Conservation (phyloP, 2,797 vertebrate genomes). For the Cyprinodon diabolis region DNA sequence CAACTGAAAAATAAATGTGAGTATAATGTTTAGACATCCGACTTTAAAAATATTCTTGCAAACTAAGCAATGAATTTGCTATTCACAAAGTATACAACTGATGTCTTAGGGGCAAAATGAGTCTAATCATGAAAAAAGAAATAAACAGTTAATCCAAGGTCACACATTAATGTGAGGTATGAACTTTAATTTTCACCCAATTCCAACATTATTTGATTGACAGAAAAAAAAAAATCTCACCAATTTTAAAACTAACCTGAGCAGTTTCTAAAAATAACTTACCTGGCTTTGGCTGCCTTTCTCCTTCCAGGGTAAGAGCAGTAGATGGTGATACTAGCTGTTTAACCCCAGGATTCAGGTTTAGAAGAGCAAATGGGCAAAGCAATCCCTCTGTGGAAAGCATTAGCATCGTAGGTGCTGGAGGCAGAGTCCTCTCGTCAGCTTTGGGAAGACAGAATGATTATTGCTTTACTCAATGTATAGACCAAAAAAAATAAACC, state of each 20-base stretch:
- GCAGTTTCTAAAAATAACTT: conserved; percentile 11
- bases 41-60: too few relatives aligned
- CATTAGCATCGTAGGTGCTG: conserved; percentile 90
- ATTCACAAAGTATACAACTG: too few relatives aligned
- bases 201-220: not conserved
- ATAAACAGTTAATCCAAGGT: too few relatives aligned
- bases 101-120: too few relatives aligned
- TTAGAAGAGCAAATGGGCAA: conserved; percentile 93
- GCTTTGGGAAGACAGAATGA: conserved; percentile 65
- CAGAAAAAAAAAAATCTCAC: not conserved
- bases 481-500: not conserved
- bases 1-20: not conserved
- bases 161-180: not conserved
- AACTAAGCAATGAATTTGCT: too few relatives aligned
- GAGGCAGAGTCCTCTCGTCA: conserved; percentile 89
- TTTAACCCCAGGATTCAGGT: conserved; percentile 86
- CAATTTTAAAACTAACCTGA: not conserved
- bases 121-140: too few relatives aligned
- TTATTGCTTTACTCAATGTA: not conserved
- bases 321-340: conserved; percentile 77
- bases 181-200: too few relatives aligned
- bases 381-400: conserved; percentile 95
- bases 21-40: not conserved
- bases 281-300: conserved; percentile 86
- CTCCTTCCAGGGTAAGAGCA: conserved; percentile 79